Conservation (phyloP, 2,797 vertebrate genomes). For the Pterois miles region DNA sequence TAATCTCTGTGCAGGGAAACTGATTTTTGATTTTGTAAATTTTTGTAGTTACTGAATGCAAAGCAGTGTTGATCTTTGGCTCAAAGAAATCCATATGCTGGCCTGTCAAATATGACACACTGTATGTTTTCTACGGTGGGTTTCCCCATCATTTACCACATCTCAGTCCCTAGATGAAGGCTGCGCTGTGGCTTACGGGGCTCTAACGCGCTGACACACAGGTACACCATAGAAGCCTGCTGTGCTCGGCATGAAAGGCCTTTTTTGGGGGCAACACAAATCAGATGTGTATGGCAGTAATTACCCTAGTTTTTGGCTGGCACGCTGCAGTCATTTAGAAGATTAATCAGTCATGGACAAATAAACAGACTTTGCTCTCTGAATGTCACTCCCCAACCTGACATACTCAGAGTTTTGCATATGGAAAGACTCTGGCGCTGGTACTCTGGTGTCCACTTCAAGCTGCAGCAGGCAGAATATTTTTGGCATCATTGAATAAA, state of each 20-base stretch:
- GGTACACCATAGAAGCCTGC: slow-evolving; percentile 50
- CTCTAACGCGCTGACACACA: slow-evolving; percentile 30
- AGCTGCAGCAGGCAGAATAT: too few relatives aligned
- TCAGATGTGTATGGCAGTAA: slow-evolving; percentile 69
- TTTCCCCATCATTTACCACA: slow-evolving; percentile 8
- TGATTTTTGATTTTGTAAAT: slow-evolving; percentile 13
- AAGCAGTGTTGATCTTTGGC: slow-evolving; percentile 18
- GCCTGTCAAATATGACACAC: background rate
- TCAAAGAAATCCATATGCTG: slow-evolving; percentile 6
- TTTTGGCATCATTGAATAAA: too few relatives aligned
- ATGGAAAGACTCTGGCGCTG: slow-evolving; percentile 18
- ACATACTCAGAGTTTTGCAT: slow-evolving; percentile 2
- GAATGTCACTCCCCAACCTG: slow-evolving; percentile 22
- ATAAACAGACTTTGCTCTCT: slow-evolving; percentile 59
- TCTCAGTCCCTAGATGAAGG: slow-evolving; percentile 18
- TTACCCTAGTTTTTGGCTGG: slow-evolving; percentile 56
- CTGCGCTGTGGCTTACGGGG: slow-evolving; percentile 11
- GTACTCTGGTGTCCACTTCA: background rate
- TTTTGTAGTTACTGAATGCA: slow-evolving; percentile 15
- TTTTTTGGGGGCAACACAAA: slow-evolving; percentile 47
- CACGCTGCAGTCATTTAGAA: slow-evolving; percentile 63
- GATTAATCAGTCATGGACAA: slow-evolving; percentile 72
- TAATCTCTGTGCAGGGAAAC: slow-evolving; percentile 9
- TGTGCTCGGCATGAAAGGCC: slow-evolving; percentile 55
- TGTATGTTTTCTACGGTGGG: slow-evolving; percentile 2